Evolutionary conservation across 1,140 invertebrate genomes (phyloP).

Genomic region (Drosophila orena): DNA sequence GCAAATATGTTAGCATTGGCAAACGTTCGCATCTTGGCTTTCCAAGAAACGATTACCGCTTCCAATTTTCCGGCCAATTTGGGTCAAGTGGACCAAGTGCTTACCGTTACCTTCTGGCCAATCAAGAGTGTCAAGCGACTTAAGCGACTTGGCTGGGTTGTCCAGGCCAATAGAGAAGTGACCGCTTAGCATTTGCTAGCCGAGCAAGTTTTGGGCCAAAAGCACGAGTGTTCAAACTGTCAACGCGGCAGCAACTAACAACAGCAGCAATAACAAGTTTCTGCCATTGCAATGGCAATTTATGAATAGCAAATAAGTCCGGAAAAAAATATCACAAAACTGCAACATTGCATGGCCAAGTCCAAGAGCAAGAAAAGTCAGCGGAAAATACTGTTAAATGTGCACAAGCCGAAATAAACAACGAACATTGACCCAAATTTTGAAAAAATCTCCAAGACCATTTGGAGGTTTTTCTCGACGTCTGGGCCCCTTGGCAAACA

Average conservation of each 20-base stretch:
- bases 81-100: conserved; percentile 21
- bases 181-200: conserved; percentile 14
- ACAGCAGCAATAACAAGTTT: conserved; percentile 49
- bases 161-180: conserved; percentile 22
- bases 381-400: conserved; percentile 71
- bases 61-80: conserved; percentile 11
- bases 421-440: conserved; percentile 75
- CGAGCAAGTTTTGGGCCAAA: conserved; percentile 24
- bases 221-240: conserved; percentile 48
- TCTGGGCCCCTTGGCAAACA: conserved; percentile 57
- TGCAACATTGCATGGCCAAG: conserved; percentile 76
- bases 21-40: background rate
- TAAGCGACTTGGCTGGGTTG: conserved; percentile 11
- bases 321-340: conserved; percentile 42
- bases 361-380: conserved; percentile 73
- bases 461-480: conserved; percentile 32
- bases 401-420: conserved; percentile 63
- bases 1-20: background rate
- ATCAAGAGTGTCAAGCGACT: conserved; percentile 23
- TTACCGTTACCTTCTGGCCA: conserved; percentile 23
- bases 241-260: conserved; percentile 46
- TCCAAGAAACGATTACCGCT: background rate
- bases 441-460: conserved; percentile 51
- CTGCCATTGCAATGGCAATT: conserved; percentile 48
- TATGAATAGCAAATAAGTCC: conserved; percentile 14